These are phyloP conservation scores for Dicranocentrus wangi DNA, from an alignment of 2,888 invertebrate genomes.

Conservation along the genomic window DNA sequence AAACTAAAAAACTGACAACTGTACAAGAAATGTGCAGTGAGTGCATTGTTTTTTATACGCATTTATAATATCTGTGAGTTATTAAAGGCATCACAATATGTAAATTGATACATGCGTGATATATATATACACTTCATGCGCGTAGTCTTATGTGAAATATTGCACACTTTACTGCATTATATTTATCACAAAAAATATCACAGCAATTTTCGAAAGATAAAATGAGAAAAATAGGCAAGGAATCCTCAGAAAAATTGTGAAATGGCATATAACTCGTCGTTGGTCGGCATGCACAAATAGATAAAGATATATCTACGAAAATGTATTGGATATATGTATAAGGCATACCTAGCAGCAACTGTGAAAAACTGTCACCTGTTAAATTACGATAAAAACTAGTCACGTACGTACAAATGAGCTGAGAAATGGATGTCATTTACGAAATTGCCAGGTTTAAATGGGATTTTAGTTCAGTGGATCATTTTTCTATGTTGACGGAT, in stretches of 20 bases:
- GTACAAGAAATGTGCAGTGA: too few species aligned
- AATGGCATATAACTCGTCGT: neutral
- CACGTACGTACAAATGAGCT: conserved; percentile 42
- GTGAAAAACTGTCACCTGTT: conserved; percentile 17
- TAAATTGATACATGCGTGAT: too few species aligned
- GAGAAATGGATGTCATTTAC: conserved; percentile 55
- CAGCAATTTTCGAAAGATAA: conserved; percentile 43
- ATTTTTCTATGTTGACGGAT: conserved; percentile 19
- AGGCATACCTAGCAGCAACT: neutral
- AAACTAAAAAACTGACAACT: conserved; percentile 23
- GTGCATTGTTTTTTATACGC: too few species aligned
- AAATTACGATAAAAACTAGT: conserved; percentile 7
- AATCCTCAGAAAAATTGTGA: conserved; percentile 36
- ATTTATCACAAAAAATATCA: conserved; percentile 22
- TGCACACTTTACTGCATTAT: conserved; percentile 8
- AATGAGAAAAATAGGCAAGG: conserved; percentile 36
- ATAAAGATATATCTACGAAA: neutral
- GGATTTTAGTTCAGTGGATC: conserved; percentile 60
- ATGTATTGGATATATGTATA: neutral
- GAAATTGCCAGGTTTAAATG: conserved; percentile 52
- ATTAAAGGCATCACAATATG: too few species aligned
- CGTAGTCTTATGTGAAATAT: conserved; percentile 25
- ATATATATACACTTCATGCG: too few species aligned
- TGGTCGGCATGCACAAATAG: neutral
- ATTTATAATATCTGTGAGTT: conserved; percentile 5